These are phyloP conservation scores for Willowsia nigromaculata DNA, from an alignment of 2,888 invertebrate species.

Conservation along the genomic window DNA sequence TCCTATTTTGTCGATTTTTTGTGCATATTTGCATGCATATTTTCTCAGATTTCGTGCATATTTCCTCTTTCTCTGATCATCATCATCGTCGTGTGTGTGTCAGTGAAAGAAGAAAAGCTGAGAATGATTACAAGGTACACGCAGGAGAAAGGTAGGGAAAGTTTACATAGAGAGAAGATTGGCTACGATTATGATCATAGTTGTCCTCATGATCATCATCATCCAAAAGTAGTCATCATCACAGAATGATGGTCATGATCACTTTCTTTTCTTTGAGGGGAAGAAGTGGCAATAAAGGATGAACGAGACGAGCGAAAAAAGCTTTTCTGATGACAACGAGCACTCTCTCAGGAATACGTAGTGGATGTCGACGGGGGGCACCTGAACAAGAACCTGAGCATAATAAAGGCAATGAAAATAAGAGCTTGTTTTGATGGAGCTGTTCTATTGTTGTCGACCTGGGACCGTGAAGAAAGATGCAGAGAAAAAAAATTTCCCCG, in stretches of 20 bases:
- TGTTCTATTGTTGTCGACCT: neutral
- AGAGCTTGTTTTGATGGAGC: neutral
- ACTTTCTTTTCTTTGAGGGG: neutral
- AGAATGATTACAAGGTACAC: slow-evolving; percentile 45
- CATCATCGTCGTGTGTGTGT: no score
- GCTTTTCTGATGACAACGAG: neutral
- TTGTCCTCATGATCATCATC: neutral
- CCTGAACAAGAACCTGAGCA: neutral
- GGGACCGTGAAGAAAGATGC: no score
- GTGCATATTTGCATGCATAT: no score
- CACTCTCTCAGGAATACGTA: no score
- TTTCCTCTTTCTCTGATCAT: no score
- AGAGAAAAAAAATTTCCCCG: no score
- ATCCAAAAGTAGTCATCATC: slow-evolving; percentile 17
- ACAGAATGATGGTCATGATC: slow-evolving; percentile 11
- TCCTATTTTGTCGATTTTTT: no score
- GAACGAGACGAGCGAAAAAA: no score
- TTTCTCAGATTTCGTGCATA: no score
- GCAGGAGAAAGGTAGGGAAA: no score
- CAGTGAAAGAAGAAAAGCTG: no score
- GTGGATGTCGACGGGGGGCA: neutral
- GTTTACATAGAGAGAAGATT: no score
- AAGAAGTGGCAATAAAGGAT: neutral
- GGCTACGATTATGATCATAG: slow-evolving; percentile 31
- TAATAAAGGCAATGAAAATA: neutral